Conservation (phyloP, 2,113 vertebrate genomes). For the Spea bombifrons region DNA sequence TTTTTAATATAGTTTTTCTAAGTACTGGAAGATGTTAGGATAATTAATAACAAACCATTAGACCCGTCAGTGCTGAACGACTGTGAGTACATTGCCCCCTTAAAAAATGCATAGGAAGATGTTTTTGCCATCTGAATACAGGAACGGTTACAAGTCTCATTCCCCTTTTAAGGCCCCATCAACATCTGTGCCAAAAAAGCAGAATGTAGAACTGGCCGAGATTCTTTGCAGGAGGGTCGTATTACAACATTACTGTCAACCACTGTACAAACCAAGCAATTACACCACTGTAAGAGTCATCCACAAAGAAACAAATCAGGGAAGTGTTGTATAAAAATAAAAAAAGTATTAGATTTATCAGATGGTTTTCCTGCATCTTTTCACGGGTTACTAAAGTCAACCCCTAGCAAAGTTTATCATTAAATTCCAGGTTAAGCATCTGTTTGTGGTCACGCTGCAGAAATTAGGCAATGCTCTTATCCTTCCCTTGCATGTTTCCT, state of each 20-base stretch:
- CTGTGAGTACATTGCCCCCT: constrained; percentile 11
- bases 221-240: constrained; percentile 47
- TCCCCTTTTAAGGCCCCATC: constrained; percentile 67
- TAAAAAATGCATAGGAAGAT: constrained; percentile 1
- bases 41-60: constrained; percentile 19
- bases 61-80: constrained; percentile 15
- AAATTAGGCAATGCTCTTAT: too few relatives aligned
- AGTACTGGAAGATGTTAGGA: constrained; percentile 15
- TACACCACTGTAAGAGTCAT: not conserved
- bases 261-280: constrained; percentile 41
- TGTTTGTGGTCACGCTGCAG: too few relatives aligned
- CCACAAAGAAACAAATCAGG: too few relatives aligned
- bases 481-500: too few relatives aligned
- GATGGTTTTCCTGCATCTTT: too few relatives aligned
- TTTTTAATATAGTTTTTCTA: not conserved
- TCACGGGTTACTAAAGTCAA: too few relatives aligned
- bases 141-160: constrained; percentile 36
- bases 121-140: not conserved
- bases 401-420: too few relatives aligned
- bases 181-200: constrained; percentile 67
- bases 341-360: too few relatives aligned
- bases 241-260: constrained; percentile 52
- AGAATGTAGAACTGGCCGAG: constrained; percentile 49
- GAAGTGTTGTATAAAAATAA: too few relatives aligned
- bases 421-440: too few relatives aligned